phyloP scores from a whole-genome alignment of 2,797 vertebrate species.

The Sebastolobus altivelis region DNA sequence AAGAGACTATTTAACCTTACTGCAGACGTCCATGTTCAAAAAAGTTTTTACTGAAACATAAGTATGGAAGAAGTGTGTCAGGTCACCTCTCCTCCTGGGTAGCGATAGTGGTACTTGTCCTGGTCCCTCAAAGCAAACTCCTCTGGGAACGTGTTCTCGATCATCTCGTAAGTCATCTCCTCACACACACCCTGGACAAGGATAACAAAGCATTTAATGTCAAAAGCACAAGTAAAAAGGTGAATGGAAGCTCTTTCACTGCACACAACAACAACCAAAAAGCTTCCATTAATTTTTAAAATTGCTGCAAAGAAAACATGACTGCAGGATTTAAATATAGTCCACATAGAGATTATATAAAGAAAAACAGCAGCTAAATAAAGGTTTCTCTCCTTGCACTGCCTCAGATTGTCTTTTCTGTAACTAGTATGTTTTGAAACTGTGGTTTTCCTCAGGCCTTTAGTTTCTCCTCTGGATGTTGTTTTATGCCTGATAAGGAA shows the following conservation, averaged over 20 bases:
- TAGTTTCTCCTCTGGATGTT: background rate
- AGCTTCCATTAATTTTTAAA: background rate
- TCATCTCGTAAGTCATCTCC: conserved; percentile 96
- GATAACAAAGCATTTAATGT: background rate
- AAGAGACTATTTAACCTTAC: conserved; percentile 2
- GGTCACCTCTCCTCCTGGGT: conserved; percentile 96
- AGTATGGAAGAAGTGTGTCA: background rate
- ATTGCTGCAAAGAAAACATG: background rate
- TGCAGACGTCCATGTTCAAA: background rate
- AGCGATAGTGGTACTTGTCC: conserved; percentile 98
- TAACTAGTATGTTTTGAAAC: background rate
- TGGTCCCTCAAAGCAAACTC: conserved; percentile 97
- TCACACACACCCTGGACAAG: conserved; percentile 93
- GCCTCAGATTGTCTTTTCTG: background rate
- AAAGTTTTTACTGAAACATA: background rate
- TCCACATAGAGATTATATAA: background rate
- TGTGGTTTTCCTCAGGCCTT: background rate
- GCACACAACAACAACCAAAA: background rate
- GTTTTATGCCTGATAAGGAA: background rate
- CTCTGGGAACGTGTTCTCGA: conserved; percentile 92
- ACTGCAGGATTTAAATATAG: background rate
- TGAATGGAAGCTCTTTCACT: background rate
- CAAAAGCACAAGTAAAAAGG: background rate
- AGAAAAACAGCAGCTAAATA: background rate
- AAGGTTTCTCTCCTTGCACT: background rate